phyloP scores from a whole-genome alignment of 2,113 vertebrate genomes.

The Rhinolophus ferrumequinum region DNA sequence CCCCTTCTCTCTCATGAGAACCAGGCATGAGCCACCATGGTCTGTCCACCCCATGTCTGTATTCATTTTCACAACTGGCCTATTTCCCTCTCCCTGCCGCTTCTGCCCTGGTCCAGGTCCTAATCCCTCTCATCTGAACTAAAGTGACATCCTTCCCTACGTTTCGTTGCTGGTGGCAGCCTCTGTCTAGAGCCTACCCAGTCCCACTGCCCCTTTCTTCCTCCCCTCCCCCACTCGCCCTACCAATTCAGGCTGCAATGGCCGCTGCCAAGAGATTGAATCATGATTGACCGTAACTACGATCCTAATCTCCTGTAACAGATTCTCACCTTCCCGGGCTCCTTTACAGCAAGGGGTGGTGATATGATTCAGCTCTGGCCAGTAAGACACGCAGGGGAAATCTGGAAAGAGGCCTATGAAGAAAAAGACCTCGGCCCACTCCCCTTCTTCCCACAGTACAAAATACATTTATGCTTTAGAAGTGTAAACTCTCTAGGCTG shows the following conservation, averaged over 20 bases:
- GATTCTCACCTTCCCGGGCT: not conserved
- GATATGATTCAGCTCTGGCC: not conserved
- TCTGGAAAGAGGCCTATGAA: not conserved
- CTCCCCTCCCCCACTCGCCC: not conserved
- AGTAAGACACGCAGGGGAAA: not conserved
- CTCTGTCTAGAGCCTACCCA: not conserved
- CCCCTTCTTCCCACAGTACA: fast-evolving
- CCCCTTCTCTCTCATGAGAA: not conserved
- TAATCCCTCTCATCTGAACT: not conserved
- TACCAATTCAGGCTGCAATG: not conserved
- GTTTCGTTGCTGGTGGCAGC: not conserved
- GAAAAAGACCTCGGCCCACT: not conserved
- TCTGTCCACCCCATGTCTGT: too few relatives aligned
- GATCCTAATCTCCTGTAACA: not conserved
- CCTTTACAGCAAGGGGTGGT: not conserved
- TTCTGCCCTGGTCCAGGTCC: not conserved
- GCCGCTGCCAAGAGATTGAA: not conserved
- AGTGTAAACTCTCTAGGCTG: not conserved
- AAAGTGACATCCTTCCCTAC: not conserved
- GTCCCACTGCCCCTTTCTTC: not conserved
- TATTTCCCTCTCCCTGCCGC: not conserved
- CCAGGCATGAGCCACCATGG: fast-evolving
- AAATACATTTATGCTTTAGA: not conserved
- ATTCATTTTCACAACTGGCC: not conserved
- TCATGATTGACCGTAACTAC: not conserved